Base-by-base conservation (phyloP, 2,113 vertebrate species). In the Corydoras sp. region DNA sequence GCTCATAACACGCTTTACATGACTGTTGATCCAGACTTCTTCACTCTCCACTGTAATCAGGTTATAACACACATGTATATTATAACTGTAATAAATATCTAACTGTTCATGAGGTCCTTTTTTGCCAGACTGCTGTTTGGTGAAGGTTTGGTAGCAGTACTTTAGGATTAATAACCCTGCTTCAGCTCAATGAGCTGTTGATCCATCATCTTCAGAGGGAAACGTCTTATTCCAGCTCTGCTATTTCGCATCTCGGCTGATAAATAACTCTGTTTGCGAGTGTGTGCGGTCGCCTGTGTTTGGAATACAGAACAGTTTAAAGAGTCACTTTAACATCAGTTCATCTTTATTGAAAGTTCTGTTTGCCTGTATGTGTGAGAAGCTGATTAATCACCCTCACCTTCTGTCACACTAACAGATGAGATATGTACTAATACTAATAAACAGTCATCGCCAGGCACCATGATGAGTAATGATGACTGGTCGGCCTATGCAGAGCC, bases 401-500 rank as follows among this genome's bases (percentile, higher is more conserved):
- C 70, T 68, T 72, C 69, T 29, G 53, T 63, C 66, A 62, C 69
- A 68, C 72, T 70, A 70, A 65, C 74, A 79, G 59, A 77, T 73
- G 77, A 77, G 76, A 80, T 75, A 74, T 64, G 64, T 75, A 72
- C 69, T 76, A 74, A 75, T 77, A 80, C 73, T 77, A 80, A 80
- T 80, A 80, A 73, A 70, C 75, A 72, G 75, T 68, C 72, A 69
- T 62, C 24, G 73, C 74, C 81, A 80, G 77, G 79, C 51, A 30
- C 77, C 62, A 5, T 76, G 76, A 67, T 14, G 77, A 87, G 79
- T 83, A 85, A 80, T 82, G 82, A 86, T 86, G 84, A 81, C 80
- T 76, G 75, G 80, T 70, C 67, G 53, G 69, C 65, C 54, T 76
- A 58, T 72, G 73, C 63, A 58, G 65, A 68, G 72, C 31, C 51